Conservation (phyloP, 2,888 invertebrate genomes). For the Plagodis dolabraria region DNA sequence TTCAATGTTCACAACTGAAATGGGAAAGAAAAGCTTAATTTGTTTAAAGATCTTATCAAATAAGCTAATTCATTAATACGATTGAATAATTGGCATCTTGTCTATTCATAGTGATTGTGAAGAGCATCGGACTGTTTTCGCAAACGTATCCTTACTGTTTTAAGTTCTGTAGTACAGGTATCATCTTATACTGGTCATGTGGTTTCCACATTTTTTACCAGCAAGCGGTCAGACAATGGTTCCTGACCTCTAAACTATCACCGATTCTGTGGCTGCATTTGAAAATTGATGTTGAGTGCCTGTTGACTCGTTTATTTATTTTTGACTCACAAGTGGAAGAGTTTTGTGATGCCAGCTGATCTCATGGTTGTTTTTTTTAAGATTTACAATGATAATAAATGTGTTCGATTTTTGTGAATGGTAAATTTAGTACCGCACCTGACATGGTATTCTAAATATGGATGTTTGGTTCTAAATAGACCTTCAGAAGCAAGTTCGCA, state of each 20-base stretch:
- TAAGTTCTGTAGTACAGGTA: constrained; percentile 24
- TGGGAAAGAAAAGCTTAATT: too few species aligned
- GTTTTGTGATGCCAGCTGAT: constrained; percentile 26
- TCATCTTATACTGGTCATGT: constrained; percentile 46
- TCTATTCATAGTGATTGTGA: too few species aligned
- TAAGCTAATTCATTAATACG: too few species aligned
- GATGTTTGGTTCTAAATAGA: too few species aligned
- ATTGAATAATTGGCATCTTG: too few species aligned
- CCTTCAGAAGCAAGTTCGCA: too few species aligned
- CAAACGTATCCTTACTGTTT: constrained; percentile 10
- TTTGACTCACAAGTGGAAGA: constrained; percentile 37
- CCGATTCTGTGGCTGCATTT: constrained; percentile 31
- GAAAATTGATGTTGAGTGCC: constrained; percentile 60
- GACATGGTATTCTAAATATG: not conserved
- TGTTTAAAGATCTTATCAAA: too few species aligned
- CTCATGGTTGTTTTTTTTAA: constrained; percentile 33
- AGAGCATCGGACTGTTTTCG: too few species aligned
- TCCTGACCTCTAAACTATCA: constrained; percentile 56
- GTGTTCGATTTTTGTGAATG: constrained; percentile 19
- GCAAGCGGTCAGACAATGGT: constrained; percentile 58
- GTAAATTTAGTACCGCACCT: constrained; percentile 12
- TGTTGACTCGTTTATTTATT: constrained; percentile 66
- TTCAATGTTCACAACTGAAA: too few species aligned
- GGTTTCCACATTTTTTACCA: constrained; percentile 43
- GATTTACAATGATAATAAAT: constrained; percentile 25